phyloP scores from a whole-genome alignment of 2,888 invertebrate genomes.

The Sinelater perroti region DNA sequence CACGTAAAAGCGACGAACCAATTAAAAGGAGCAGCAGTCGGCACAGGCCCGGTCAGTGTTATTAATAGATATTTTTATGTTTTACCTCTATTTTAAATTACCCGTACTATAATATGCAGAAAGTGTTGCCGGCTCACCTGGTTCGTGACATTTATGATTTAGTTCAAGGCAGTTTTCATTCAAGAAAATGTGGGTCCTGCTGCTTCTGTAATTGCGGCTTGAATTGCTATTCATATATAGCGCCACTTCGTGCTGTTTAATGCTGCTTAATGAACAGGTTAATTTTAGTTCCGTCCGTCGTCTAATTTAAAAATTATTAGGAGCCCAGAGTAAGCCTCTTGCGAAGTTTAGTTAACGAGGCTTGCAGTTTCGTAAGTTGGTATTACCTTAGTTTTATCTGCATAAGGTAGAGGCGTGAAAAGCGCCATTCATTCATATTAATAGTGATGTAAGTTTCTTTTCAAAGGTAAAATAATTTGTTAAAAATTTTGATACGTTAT shows the following conservation, averaged over 20 bases:
- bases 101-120: neutral
- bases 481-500: too few relatives aligned
- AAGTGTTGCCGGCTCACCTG: slow-evolving; percentile 15
- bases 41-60: neutral
- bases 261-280: neutral
- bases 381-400: too few relatives aligned
- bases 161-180: slow-evolving; percentile 32
- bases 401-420: too few relatives aligned
- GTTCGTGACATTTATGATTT: slow-evolving; percentile 31
- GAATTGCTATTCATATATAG: slow-evolving; percentile 6
- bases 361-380: too few relatives aligned
- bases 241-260: slow-evolving; percentile 7
- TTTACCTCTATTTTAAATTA: neutral
- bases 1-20: neutral
- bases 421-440: too few relatives aligned
- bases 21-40: neutral
- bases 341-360: too few relatives aligned
- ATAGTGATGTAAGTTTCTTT: too few relatives aligned
- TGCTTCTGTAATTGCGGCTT: slow-evolving; percentile 21
- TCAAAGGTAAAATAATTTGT: too few relatives aligned
- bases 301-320: slow-evolving; percentile 10
- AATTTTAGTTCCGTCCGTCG: neutral
- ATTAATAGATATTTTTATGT: neutral
- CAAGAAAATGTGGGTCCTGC: slow-evolving; percentile 25
- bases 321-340: too few relatives aligned